A percentile compares a stretch with the other conserved stretches of the same genome.
Conservation (phyloP, 2,113 vertebrate species). For the Butorides virescens region DNA sequence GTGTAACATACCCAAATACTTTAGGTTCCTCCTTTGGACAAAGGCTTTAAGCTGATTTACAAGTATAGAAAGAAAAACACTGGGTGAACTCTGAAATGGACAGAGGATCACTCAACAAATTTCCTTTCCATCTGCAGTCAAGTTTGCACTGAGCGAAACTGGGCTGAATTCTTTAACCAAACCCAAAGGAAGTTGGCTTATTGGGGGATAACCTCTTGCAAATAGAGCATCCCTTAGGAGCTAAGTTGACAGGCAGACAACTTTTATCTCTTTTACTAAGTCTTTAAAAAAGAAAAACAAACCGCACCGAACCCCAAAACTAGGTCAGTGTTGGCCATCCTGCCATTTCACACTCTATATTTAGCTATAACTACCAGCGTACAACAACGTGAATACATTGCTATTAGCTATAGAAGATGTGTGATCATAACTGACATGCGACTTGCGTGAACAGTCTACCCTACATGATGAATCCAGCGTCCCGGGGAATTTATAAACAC, state of each 20-base stretch:
- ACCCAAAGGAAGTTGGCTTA: background rate
- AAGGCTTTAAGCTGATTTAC: background rate
- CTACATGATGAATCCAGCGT: accelerated
- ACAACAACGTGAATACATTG: background rate
- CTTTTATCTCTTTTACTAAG: background rate
- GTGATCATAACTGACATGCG: background rate
- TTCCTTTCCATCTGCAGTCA: background rate
- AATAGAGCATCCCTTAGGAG: background rate
- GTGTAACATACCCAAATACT: too few species aligned
- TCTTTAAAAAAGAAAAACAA: background rate
- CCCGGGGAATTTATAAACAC: background rate
- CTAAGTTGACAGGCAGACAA: background rate
- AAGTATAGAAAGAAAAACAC: background rate
- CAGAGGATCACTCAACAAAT: background rate
- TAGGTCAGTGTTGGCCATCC: background rate
- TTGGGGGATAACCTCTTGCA: background rate
- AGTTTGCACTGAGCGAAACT: accelerated
- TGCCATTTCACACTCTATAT: background rate
- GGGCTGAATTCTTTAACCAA: background rate
- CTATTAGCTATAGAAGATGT: background rate
- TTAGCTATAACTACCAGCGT: background rate
- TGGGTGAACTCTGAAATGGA: background rate
- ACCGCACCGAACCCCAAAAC: background rate
- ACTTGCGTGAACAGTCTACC: background rate
- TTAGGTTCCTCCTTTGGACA: background rate